Evolutionary conservation across 2,113 vertebrate genomes (phyloP).

Genomic region (Rhea pennata): DNA sequence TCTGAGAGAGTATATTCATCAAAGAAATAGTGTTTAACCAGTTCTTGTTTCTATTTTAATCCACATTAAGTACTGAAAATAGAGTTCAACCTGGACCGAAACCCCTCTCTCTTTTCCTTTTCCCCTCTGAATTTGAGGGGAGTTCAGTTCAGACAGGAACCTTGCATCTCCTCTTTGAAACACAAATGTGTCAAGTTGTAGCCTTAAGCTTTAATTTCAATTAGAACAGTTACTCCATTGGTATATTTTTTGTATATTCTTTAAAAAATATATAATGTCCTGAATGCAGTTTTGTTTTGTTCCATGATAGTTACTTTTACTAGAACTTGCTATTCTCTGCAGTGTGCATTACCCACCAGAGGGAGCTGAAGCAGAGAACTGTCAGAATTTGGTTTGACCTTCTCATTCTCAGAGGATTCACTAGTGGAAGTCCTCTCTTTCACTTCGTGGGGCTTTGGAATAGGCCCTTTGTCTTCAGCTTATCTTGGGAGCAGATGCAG

Average conservation of each 20-base stretch:
- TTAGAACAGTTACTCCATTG: not conserved
- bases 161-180: not conserved
- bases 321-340: not conserved
- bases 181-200: not conserved
- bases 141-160: not conserved
- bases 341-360: conserved; percentile 30
- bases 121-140: not conserved
- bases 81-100: not conserved
- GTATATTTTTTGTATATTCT: not conserved
- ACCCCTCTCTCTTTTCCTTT: not conserved
- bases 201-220: not conserved
- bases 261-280: not conserved
- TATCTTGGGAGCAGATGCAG: not conserved
- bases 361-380: conserved; percentile 32
- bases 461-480: not conserved
- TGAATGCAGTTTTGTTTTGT: not conserved
- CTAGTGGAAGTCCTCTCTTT: not conserved
- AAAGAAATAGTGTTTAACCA: not conserved
- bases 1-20: not conserved
- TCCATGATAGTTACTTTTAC: not conserved
- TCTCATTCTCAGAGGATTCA: not conserved
- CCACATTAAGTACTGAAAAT: not conserved
- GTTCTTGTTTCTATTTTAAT: not conserved
- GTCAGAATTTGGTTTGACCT: not conserved
- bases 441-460: not conserved